Evolutionary conservation across 2,888 invertebrate genomes (phyloP).

Genomic region (Heliconius ethilla): DNA sequence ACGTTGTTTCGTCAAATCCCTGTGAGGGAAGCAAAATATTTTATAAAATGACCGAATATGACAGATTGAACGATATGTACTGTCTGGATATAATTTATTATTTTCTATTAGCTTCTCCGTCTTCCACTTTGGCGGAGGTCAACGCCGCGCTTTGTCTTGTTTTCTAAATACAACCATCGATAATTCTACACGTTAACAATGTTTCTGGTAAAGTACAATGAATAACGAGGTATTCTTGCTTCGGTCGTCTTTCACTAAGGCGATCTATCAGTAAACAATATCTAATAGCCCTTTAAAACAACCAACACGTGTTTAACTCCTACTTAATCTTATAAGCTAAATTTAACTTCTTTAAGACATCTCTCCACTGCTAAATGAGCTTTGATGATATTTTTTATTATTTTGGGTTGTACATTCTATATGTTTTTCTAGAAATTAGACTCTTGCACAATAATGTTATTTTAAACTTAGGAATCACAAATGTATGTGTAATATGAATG

Average conservation of each 20-base stretch:
- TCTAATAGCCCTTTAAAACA: constrained; percentile 44
- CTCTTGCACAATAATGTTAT: no score
- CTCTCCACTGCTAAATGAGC: neutral
- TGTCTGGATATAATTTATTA: no score
- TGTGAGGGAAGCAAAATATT: neutral
- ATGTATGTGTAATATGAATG: no score
- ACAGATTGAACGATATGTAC: neutral
- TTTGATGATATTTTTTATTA: neutral
- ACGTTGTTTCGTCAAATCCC: constrained; percentile 5
- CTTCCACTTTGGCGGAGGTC: neutral
- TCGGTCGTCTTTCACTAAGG: constrained; percentile 15
- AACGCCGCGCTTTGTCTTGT: neutral
- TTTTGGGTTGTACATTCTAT: neutral
- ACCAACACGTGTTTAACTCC: constrained; percentile 47
- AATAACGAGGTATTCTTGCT: neutral
- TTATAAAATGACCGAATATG: constrained; percentile 18
- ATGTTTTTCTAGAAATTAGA: no score
- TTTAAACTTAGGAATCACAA: no score
- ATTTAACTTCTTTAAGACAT: constrained; percentile 42
- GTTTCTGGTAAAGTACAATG: neutral
- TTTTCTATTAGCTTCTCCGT: no score
- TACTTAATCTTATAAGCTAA: constrained; percentile 46
- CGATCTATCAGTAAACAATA: constrained; percentile 45
- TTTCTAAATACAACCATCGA: neutral
- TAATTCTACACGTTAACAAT: neutral